These are phyloP conservation scores for Pollenia amentaria DNA, from an alignment of 2,888 invertebrate genomes.

Conservation along the genomic window DNA sequence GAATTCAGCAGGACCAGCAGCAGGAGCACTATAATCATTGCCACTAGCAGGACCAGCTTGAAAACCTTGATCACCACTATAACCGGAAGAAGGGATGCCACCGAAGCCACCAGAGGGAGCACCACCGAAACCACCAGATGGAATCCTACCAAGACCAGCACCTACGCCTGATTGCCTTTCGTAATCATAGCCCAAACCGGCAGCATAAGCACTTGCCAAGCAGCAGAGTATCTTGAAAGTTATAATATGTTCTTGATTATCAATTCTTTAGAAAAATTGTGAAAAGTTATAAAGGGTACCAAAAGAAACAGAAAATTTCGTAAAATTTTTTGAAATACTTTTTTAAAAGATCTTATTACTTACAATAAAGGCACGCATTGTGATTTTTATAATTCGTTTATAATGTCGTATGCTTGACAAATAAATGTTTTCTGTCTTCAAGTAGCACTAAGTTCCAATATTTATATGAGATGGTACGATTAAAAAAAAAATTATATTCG, in stretches of 20 bases:
- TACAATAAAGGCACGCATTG: constrained; percentile 87
- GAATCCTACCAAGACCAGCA: neutral
- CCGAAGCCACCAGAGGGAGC: neutral
- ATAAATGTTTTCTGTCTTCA: constrained; percentile 49
- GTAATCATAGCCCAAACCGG: constrained; percentile 75
- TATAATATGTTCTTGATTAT: neutral
- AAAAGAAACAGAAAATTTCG: too few relatives aligned
- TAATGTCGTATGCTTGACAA: constrained; percentile 80
- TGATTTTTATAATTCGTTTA: constrained; percentile 86
- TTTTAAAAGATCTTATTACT: constrained; percentile 27
- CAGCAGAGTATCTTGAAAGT: constrained; percentile 73
- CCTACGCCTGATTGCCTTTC: constrained; percentile 22
- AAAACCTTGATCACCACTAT: constrained; percentile 30
- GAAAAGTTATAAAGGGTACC: too few relatives aligned
- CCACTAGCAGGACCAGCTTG: constrained; percentile 21
- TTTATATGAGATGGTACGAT: constrained; percentile 47
- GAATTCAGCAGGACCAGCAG: constrained; percentile 51
- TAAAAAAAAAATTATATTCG: neutral
- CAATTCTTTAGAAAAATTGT: too few relatives aligned
- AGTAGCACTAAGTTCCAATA: constrained; percentile 11
- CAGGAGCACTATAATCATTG: constrained; percentile 47
- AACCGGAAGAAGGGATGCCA: neutral
- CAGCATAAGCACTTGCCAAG: constrained; percentile 74
- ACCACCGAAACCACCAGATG: constrained; percentile 4
- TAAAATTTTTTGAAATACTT: too few relatives aligned